Conservation (phyloP, 2,113 vertebrate species). For the Anas platyrhynchos region DNA sequence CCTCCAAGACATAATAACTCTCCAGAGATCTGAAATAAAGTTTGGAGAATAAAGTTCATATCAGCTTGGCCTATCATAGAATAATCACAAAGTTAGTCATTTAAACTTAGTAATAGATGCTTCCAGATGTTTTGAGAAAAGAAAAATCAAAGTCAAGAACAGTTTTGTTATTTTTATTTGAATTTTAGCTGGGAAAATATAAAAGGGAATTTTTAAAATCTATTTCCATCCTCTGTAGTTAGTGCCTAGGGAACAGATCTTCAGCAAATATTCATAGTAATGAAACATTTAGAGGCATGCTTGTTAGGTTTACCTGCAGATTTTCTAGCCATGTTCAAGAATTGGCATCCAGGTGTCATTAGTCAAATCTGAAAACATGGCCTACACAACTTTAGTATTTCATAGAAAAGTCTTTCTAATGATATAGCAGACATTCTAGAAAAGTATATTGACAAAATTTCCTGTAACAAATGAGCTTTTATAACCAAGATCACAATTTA, state of each 20-base stretch:
- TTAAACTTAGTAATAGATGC: neutral
- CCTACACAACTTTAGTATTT: neutral
- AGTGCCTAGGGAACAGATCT: neutral
- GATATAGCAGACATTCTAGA: neutral
- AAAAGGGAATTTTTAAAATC: slow-evolving; percentile 25
- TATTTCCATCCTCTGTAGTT: neutral
- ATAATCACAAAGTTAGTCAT: neutral
- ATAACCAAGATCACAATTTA: neutral
- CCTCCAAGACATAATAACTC: neutral
- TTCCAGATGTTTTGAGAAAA: neutral
- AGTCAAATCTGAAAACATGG: neutral
- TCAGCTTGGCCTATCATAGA: neutral
- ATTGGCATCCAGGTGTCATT: neutral
- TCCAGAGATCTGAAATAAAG: neutral
- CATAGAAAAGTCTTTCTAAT: slow-evolving; percentile 10
- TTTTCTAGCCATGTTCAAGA: neutral
- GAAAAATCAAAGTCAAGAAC: neutral
- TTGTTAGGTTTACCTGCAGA: slow-evolving; percentile 3
- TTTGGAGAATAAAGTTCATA: neutral
- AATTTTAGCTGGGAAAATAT: neutral
- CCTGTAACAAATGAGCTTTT: neutral
- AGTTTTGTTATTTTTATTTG: slow-evolving; percentile 1
- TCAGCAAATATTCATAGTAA: slow-evolving; percentile 29
- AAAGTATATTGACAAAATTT: neutral
- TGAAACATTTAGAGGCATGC: slow-evolving; percentile 24